phyloP scores from a whole-genome alignment of 1,140 invertebrate species.

The Formica selysi region DNA sequence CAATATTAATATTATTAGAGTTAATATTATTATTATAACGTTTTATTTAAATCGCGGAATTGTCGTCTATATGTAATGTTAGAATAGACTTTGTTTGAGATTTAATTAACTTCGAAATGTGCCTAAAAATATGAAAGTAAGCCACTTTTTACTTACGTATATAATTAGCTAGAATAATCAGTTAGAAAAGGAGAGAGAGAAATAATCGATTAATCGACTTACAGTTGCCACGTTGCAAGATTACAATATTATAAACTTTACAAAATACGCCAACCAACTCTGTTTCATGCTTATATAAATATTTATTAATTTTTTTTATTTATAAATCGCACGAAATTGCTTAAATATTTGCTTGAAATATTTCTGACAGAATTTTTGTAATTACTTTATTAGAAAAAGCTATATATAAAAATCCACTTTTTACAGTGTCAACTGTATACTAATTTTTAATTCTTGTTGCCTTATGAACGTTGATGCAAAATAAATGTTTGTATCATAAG shows the following conservation, averaged over 20 bases:
- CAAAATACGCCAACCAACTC: neutral
- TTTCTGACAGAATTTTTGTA: neutral
- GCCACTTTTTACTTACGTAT: neutral
- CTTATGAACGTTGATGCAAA: conserved; percentile 17
- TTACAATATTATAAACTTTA: neutral
- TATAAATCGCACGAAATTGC: neutral
- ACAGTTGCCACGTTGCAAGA: neutral
- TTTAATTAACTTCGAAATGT: neutral
- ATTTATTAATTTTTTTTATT: neutral
- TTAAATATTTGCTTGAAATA: neutral
- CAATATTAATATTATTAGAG: conserved; percentile 12
- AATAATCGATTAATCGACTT: neutral
- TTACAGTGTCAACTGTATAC: neutral
- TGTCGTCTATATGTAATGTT: neutral
- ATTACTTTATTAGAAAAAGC: neutral
- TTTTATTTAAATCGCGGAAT: conserved; percentile 8
- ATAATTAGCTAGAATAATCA: too few relatives aligned
- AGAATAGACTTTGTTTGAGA: neutral
- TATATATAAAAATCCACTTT: neutral
- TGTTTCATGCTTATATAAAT: neutral
- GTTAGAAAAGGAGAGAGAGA: too few relatives aligned
- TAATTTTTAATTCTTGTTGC: neutral
- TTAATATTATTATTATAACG: conserved; percentile 19
- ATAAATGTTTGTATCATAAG: neutral
- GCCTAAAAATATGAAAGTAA: neutral